Percentiles rank a stretch among this genome's conserved stretches.
These are phyloP conservation scores for Alcedo quadribrachys DNA, from an alignment of 2,797 vertebrate species.

Conservation along the genomic window DNA sequence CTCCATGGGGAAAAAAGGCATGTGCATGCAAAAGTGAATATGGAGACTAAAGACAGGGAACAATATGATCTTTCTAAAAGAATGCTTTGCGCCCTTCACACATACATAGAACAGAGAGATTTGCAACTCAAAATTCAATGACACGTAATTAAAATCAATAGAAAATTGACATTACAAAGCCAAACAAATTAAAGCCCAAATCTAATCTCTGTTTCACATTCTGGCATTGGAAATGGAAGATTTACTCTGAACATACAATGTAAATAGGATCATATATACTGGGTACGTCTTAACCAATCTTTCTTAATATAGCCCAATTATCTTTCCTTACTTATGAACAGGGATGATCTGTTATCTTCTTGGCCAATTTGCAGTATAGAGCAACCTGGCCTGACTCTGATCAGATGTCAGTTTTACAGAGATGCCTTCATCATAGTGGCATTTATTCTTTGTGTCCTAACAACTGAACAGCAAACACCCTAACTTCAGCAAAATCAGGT, in stretches of 20 bases:
- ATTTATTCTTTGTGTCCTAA: background rate
- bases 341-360: background rate
- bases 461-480: background rate
- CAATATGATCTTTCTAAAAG: background rate
- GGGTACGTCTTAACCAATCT: background rate
- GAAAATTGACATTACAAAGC: constrained; percentile 17
- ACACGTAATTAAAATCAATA: constrained; percentile 53
- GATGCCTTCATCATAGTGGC: background rate
- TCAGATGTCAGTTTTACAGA: background rate
- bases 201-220: constrained; percentile 1
- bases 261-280: background rate
- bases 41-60: background rate
- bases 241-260: background rate
- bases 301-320: background rate
- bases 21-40: background rate
- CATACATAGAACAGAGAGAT: background rate
- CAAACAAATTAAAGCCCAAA: constrained; percentile 34
- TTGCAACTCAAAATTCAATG: background rate
- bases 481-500: background rate
- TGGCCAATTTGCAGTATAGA: background rate
- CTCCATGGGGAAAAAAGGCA: background rate
- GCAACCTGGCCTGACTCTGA: background rate
- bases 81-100: background rate
- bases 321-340: background rate
- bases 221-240: background rate